These are phyloP conservation scores for Stenolophus ochropezus DNA, from an alignment of 2,888 invertebrate species.

Conservation along the genomic window DNA sequence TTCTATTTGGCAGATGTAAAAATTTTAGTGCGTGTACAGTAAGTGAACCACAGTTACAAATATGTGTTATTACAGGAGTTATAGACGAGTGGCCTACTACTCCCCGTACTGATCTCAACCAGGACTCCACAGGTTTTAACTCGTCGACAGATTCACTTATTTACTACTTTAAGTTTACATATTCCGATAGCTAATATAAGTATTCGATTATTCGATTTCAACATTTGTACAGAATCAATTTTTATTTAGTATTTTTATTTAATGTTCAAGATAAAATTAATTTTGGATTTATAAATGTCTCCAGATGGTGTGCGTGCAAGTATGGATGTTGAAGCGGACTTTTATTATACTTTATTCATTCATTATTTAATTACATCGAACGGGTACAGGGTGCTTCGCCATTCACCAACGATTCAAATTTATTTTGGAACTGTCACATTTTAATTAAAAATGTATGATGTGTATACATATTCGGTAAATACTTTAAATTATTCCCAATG, in stretches of 20 bases:
- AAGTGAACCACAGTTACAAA: conserved; percentile 63
- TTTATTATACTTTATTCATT: background rate
- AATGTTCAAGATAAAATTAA: background rate
- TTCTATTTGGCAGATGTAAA: too few species aligned
- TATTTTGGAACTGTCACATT: too few species aligned
- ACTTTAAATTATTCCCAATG: too few species aligned
- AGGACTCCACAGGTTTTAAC: conserved; percentile 50
- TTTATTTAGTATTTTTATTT: conserved; percentile 5
- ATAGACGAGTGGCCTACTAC: conserved; percentile 82
- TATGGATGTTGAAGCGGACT: background rate
- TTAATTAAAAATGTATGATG: too few species aligned
- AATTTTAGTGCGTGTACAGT: background rate
- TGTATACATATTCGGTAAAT: too few species aligned
- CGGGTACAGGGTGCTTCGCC: background rate
- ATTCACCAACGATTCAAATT: background rate
- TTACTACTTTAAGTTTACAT: conserved; percentile 51
- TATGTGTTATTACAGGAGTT: conserved; percentile 78
- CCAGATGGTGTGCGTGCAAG: background rate
- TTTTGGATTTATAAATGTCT: background rate
- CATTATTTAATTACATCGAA: background rate
- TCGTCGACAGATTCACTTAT: conserved; percentile 45
- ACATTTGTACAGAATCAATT: conserved; percentile 26
- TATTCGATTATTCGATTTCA: conserved; percentile 4
- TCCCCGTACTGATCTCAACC: conserved; percentile 79
- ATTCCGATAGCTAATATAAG: conserved; percentile 12